A percentile compares a stretch with the other conserved stretches of the same genome.
phyloP scores from a whole-genome alignment of 2,113 vertebrate species.

The human region DNA sequence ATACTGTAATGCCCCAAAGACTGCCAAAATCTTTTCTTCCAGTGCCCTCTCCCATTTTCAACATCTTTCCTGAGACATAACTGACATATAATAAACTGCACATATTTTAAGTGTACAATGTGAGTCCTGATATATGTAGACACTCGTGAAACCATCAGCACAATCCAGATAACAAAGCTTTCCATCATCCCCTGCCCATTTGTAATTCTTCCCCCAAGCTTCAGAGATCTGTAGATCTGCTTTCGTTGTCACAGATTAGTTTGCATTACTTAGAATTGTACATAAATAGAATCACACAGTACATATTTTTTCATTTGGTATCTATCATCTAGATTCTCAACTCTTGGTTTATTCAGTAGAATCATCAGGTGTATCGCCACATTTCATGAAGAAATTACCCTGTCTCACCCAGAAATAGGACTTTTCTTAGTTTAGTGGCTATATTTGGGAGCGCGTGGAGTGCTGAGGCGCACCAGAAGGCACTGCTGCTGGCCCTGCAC shows the following conservation, averaged over 20 bases:
- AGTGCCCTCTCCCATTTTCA: not conserved
- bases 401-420: not conserved
- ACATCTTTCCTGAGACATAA: not conserved
- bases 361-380: not conserved
- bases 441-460: not conserved
- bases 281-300: not conserved
- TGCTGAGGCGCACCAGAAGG: fast-evolving
- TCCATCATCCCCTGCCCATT: not conserved
- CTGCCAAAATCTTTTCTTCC: conserved; percentile 3
- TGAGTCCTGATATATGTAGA: not conserved
- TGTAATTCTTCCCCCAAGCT: not conserved
- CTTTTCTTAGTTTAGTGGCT: not conserved
- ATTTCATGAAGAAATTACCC: not conserved
- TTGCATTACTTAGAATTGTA: not conserved
- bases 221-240: not conserved
- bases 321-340: conserved; percentile 20
- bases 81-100: not conserved
- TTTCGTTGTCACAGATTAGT: not conserved
- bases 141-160: not conserved
- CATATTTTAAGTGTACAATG: not conserved
- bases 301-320: not conserved
- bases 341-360: conserved; percentile 1
- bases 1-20: not conserved
- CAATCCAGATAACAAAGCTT: not conserved
- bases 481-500: not conserved